phyloP scores from a whole-genome alignment of 1,140 invertebrate genomes.

The Diprion similis region DNA sequence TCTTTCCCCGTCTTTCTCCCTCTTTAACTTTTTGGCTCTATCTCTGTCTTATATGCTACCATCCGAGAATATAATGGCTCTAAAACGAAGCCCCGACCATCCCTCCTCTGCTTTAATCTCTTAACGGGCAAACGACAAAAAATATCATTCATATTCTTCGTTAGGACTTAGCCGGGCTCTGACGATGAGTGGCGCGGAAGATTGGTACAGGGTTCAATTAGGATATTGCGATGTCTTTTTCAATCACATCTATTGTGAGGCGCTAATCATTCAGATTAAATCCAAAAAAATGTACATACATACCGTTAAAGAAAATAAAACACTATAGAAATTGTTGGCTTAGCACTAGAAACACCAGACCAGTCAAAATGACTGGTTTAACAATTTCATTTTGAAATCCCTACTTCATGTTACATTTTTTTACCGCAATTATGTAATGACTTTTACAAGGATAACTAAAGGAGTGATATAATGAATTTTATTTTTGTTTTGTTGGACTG shows the following conservation, averaged over 20 bases:
- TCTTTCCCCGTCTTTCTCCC: slow-evolving; percentile 11
- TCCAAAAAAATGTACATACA: too few species aligned
- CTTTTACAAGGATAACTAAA: too few species aligned
- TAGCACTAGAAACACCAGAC: too few species aligned
- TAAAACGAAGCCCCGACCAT: slow-evolving; percentile 51
- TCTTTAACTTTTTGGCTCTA: slow-evolving; percentile 11
- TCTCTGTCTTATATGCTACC: slow-evolving; percentile 9
- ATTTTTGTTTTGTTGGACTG: neutral
- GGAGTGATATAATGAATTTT: neutral
- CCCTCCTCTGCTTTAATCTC: slow-evolving; percentile 55
- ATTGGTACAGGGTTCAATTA: slow-evolving; percentile 41
- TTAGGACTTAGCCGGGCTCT: slow-evolving; percentile 26
- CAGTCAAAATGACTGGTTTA: too few species aligned
- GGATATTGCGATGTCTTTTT: slow-evolving; percentile 43
- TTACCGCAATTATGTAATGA: neutral
- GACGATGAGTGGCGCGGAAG: slow-evolving; percentile 9
- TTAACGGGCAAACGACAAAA: slow-evolving; percentile 55
- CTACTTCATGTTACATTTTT: neutral
- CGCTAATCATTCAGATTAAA: too few species aligned
- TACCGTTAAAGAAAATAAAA: too few species aligned
- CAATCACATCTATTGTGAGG: neutral
- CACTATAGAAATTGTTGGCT: too few species aligned
- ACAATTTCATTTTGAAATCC: too few species aligned
- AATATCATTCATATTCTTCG: slow-evolving; percentile 48
- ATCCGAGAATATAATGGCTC: slow-evolving; percentile 51